Conservation (phyloP, 2,888 invertebrate genomes). For the Melieria omissa region DNA sequence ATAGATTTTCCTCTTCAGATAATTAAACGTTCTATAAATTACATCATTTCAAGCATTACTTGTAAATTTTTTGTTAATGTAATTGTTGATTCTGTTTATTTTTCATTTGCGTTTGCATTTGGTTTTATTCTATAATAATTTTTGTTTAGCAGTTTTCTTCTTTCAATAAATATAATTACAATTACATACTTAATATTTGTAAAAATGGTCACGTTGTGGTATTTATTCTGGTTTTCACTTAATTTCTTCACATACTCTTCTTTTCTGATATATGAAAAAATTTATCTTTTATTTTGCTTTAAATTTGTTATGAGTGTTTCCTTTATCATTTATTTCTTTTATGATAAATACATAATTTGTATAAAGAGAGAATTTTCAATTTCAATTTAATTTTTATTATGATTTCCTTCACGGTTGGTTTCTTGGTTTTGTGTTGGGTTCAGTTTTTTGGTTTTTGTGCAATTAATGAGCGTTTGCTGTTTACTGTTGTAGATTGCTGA, state of each 20-base stretch:
- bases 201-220: constrained; percentile 48
- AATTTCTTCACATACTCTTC: constrained; percentile 23
- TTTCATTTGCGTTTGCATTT: neutral
- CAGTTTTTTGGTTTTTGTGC: neutral
- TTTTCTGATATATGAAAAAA: constrained; percentile 8
- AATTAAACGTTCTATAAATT: neutral
- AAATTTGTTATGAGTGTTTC: too few species aligned
- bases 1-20: too few species aligned
- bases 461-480: neutral
- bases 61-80: neutral
- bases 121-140: neutral
- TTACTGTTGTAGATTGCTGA: neutral
- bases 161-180: constrained; percentile 14
- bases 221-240: constrained; percentile 25
- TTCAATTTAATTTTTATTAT: neutral
- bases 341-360: neutral
- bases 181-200: constrained; percentile 38
- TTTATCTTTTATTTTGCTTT: neutral
- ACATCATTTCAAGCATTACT: neutral
- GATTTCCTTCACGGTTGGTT: neutral
- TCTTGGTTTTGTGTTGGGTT: neutral
- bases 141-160: too few species aligned
- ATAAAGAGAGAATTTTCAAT: constrained; percentile 7
- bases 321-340: neutral
- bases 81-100: neutral